A percentile compares a stretch with the other conserved stretches of the same genome.
Conservation (phyloP, 2,888 invertebrate species). For the Pristionchus maxplancki region DNA sequence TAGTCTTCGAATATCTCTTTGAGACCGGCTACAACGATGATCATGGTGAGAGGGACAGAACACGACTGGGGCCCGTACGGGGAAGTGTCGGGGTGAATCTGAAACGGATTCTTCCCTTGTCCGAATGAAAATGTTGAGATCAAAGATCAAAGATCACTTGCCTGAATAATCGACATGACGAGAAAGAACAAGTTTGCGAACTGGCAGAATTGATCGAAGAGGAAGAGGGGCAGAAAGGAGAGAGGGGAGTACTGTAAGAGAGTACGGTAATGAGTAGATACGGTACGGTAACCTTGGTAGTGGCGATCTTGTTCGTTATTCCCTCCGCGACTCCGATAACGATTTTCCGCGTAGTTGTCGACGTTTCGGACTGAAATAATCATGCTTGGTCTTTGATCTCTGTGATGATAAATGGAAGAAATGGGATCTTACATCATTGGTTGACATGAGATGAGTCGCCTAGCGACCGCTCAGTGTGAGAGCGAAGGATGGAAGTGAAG, state of each 20-base stretch:
- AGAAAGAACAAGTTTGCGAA: constrained; percentile 99
- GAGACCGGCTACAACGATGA: constrained; percentile 93
- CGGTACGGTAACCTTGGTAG: constrained; percentile 12
- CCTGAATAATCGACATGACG: constrained; percentile 93
- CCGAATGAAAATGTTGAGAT: neutral
- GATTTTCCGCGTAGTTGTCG: neutral
- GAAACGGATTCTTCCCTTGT: constrained; percentile 50
- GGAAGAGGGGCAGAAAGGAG: constrained; percentile 93
- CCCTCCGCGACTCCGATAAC: constrained; percentile 20
- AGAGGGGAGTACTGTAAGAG: constrained; percentile 84
- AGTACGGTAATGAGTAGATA: neutral
- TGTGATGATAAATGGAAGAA: neutral
- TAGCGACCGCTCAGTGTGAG: neutral
- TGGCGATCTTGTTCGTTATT: neutral
- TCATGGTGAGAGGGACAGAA: constrained; percentile 94
- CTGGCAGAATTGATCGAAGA: constrained; percentile 98
- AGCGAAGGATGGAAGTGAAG: neutral
- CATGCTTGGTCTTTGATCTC: neutral
- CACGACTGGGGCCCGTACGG: constrained; percentile 98
- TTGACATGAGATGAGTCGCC: no score
- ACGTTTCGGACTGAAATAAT: neutral
- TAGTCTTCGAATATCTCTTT: constrained; percentile 98
- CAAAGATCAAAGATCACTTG: constrained; percentile 74
- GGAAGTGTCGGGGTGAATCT: constrained; percentile 99
- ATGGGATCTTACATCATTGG: no score